Evolutionary conservation across 2,888 invertebrate species (phyloP).

Genomic region (Ecdyonurus torrentis): DNA sequence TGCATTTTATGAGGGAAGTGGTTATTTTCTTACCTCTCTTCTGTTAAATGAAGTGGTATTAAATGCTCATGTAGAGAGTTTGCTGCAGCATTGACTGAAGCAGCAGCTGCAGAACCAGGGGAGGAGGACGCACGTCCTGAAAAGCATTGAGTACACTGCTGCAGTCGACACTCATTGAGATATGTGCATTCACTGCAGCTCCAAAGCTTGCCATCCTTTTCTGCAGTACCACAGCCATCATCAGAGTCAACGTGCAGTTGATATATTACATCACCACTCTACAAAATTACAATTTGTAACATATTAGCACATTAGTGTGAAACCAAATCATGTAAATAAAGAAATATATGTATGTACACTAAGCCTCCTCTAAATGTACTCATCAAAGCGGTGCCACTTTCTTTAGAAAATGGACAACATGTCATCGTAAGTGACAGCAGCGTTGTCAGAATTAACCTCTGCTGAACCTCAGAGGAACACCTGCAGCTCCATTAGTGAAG

Average conservation of each 20-base stretch:
- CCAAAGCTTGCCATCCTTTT: constrained; percentile 12
- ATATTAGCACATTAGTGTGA: no score
- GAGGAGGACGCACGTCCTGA: constrained; percentile 18
- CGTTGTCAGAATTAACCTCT: no score
- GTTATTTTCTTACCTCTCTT: background rate
- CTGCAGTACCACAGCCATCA: constrained; percentile 25
- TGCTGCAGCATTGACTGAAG: constrained; percentile 23
- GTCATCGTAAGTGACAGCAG: no score
- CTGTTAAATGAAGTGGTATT: constrained; percentile 26
- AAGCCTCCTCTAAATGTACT: no score
- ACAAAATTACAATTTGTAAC: background rate
- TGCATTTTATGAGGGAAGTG: no score
- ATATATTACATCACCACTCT: constrained; percentile 50
- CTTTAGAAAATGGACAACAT: no score
- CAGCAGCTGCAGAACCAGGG: constrained; percentile 19
- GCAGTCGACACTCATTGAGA: constrained; percentile 48
- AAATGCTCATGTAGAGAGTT: constrained; percentile 38
- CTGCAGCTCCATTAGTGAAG: no score
- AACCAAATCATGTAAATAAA: no score
- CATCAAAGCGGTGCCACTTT: no score
- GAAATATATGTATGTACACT: no score
- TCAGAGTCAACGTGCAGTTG: constrained; percentile 39
- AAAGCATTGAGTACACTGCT: constrained; percentile 37
- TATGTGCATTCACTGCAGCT: constrained; percentile 54
- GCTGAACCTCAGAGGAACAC: no score